Percentiles rank a stretch among this genome's conserved stretches.
These are phyloP conservation scores for Platycnemis pennipes DNA, from an alignment of 2,888 invertebrate species.

Conservation along the genomic window DNA sequence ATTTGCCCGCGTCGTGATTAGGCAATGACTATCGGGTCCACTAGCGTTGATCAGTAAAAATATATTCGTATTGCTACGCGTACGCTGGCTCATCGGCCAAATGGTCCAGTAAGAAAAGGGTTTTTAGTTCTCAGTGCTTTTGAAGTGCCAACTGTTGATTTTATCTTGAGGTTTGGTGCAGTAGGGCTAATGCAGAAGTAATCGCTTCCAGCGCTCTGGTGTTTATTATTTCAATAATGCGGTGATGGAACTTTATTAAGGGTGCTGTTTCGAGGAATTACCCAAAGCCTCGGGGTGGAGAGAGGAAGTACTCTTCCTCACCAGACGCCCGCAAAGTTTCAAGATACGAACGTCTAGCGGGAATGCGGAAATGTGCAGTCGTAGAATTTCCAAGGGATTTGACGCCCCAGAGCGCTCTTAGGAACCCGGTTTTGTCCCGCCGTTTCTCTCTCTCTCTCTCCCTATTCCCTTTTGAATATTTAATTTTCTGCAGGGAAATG, in stretches of 20 bases:
- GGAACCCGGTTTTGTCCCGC: neutral
- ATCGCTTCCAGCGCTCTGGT: neutral
- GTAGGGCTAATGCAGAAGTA: neutral
- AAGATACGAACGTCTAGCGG: neutral
- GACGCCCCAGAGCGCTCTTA: neutral
- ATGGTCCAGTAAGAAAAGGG: neutral
- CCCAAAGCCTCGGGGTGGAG: neutral
- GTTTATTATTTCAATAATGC: neutral
- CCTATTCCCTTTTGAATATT: neutral
- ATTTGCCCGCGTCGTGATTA: neutral
- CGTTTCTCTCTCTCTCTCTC: neutral
- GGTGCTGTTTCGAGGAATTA: neutral
- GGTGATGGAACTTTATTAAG: neutral
- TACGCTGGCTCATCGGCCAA: neutral
- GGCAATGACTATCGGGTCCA: neutral
- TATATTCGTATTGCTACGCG: neutral
- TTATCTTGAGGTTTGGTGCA: neutral
- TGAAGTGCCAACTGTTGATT: neutral
- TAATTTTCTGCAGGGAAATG: conserved; percentile 26
- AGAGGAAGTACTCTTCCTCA: neutral
- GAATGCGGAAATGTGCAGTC: conserved; percentile 27
- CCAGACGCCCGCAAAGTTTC: neutral
- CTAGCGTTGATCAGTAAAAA: neutral
- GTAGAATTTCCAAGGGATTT: conserved; percentile 10
- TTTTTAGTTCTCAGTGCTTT: neutral